phyloP scores from a whole-genome alignment of 2,797 vertebrate genomes.

The Microhierax caerulescens region DNA sequence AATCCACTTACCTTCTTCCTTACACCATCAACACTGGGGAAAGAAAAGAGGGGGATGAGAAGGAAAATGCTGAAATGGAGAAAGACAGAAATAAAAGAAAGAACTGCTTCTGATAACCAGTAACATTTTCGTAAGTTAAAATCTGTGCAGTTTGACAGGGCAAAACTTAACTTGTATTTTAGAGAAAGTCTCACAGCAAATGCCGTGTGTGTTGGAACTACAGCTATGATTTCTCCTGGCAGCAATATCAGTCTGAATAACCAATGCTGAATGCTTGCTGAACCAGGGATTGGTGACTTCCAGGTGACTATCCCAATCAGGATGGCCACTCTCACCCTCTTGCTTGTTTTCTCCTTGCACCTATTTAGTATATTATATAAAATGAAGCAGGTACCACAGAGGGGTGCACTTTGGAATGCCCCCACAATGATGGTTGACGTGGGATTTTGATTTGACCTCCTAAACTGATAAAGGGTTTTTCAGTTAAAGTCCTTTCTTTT shows the following conservation, averaged over 20 bases:
- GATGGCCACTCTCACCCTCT: neutral
- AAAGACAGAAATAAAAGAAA: neutral
- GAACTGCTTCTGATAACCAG: neutral
- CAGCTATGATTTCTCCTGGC: neutral
- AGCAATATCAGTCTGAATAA: neutral
- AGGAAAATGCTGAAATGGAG: neutral
- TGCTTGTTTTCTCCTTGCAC: neutral
- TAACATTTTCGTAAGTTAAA: neutral
- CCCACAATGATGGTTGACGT: neutral
- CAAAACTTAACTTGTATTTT: neutral
- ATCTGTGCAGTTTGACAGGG: neutral
- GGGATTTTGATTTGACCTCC: neutral
- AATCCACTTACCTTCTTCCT: neutral
- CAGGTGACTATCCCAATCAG: neutral
- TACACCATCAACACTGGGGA: neutral
- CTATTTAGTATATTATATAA: rapidly evolving
- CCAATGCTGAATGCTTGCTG: rapidly evolving
- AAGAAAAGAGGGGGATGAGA: neutral
- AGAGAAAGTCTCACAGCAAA: neutral
- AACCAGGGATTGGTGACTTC: neutral
- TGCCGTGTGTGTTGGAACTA: neutral
- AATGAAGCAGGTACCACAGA: neutral
- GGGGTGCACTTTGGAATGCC: neutral
- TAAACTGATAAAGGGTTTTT: neutral
- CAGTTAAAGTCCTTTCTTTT: neutral